Conservation (phyloP, 2,113 vertebrate species). For the Lepidothrix coronata region DNA sequence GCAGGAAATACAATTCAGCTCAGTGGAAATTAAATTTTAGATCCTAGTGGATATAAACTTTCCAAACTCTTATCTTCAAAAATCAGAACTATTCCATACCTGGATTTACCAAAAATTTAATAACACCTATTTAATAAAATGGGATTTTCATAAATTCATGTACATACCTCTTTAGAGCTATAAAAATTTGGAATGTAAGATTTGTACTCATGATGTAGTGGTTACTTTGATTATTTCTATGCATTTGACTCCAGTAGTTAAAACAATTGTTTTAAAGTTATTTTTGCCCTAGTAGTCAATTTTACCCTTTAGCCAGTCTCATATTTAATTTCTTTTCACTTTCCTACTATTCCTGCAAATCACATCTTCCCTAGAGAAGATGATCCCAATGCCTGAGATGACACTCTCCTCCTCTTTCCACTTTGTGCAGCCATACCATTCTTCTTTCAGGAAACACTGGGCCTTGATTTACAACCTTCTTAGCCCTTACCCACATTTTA, state of each 20-base stretch:
- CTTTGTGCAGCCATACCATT: background rate
- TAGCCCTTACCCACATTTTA: background rate
- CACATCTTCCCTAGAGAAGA: background rate
- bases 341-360: background rate
- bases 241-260: background rate
- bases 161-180: background rate
- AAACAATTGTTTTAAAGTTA: background rate
- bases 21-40: background rate
- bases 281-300: background rate
- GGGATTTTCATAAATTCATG: background rate
- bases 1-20: background rate
- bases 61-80: background rate
- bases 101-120: background rate
- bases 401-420: background rate
- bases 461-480: background rate
- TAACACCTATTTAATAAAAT: background rate
- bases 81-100: background rate
- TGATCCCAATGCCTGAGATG: background rate
- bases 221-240: background rate
- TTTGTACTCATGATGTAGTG: background rate
- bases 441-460: background rate
- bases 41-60: background rate
- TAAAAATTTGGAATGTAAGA: background rate
- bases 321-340: background rate
- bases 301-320: background rate